Conservation (phyloP, 2,113 vertebrate species). For the Theristicus caerulescens region DNA sequence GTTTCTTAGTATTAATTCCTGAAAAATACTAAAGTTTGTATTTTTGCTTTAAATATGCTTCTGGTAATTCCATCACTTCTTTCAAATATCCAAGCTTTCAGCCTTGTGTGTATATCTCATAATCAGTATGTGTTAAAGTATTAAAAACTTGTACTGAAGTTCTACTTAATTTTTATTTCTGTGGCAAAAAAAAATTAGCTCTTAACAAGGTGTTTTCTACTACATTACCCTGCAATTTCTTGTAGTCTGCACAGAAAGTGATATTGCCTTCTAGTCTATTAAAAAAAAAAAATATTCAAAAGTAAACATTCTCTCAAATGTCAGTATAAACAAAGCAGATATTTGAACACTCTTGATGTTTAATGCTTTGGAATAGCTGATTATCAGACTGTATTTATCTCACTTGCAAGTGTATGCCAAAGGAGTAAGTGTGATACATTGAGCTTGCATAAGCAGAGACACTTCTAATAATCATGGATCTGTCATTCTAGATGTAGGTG, state of each 20-base stretch:
- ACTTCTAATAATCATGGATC: not conserved
- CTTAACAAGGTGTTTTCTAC: not conserved
- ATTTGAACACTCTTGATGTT: not conserved
- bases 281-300: not conserved
- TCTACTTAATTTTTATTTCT: not conserved
- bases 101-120: not conserved
- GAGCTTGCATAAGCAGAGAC: not conserved
- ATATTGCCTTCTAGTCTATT: not conserved
- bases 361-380: not conserved
- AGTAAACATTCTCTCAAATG: not conserved
- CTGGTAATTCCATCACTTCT: not conserved
- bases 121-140: not conserved
- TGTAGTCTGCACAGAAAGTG: not conserved
- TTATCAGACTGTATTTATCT: not conserved
- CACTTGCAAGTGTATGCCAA: not conserved
- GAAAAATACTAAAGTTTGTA: not conserved
- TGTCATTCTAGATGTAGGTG: not conserved
- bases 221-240: not conserved
- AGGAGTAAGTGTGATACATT: not conserved
- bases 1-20: not conserved
- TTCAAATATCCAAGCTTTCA: not conserved
- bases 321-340: not conserved
- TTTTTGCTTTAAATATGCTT: not conserved
- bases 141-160: not conserved
- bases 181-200: not conserved